Base-by-base conservation (phyloP, 2,113 vertebrate genomes). In the Oreochromis niloticus region DNA sequence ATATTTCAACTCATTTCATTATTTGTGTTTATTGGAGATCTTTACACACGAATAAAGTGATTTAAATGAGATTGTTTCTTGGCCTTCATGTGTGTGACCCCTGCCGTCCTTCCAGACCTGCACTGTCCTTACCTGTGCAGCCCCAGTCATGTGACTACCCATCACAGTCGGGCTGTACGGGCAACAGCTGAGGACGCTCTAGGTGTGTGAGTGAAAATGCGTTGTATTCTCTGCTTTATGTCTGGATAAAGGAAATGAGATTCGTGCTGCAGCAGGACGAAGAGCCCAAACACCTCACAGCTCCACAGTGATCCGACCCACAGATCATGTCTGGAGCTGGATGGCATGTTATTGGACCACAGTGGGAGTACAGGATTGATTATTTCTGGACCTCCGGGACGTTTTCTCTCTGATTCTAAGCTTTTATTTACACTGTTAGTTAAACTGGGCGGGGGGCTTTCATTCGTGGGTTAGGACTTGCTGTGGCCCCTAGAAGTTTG, bases 1-100 rank as follows among this genome's bases (percentile, higher is more conserved):
- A 56, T 88, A 80, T 86, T 78, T 91, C n/a, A 84, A 82, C 85
- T 93, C 54, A 87, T 83, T 88, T 90, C 85, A 57, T 87, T 52
- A 12, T 88, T 63, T 90, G 82, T 91, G 83, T 91, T 89, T 87
- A 80, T 80, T 87, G 68, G 83, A 92, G 32, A 85, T 85, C 83
- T 91, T 85, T 91, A 90, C 17, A 75, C 82, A 85, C 52, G 3
- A 96, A 95, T 96, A 96, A 96, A 96, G 54, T 91, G 83, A 90
- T 91, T 92, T 94, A 89, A 94, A 90, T 88, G 3, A 73, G 68
- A 2, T 16, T 4, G 56, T 83, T 12, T 52, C 73, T 14, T 48
- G 4, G 24, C 30, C 41, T 73, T 48, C 6, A 6, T 27, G 68
- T 6, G 36, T 27, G 22, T 46, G 71, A 17, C 3, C 7, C 61